phyloP scores from a whole-genome alignment of 2,113 vertebrate species.

The Paramisgurnus dabryanus region DNA sequence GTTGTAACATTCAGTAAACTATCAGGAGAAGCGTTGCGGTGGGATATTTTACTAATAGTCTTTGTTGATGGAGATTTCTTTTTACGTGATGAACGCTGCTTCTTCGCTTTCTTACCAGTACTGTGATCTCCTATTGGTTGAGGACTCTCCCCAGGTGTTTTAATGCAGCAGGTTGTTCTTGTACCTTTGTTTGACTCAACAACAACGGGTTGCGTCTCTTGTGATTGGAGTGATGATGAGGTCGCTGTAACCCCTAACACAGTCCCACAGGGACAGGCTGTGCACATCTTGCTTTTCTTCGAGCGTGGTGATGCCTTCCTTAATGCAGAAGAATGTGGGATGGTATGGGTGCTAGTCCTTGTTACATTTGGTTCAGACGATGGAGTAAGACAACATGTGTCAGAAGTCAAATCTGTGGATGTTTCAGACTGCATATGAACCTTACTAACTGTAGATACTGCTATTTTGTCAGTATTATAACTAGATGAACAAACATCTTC shows the following conservation, averaged over 20 bases:
- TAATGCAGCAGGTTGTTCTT: neutral
- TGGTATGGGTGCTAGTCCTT: neutral
- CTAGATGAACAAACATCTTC: neutral
- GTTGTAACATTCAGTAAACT: neutral
- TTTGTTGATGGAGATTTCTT: neutral
- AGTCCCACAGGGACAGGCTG: slow-evolving; percentile 62
- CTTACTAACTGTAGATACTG: neutral
- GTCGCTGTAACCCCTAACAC: slow-evolving; percentile 17
- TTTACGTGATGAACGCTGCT: neutral
- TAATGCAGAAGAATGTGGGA: slow-evolving; percentile 5
- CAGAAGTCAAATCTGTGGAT: neutral
- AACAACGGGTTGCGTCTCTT: slow-evolving; percentile 9
- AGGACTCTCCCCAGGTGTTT: neutral
- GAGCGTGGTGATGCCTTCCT: slow-evolving; percentile 41
- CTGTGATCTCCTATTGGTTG: neutral
- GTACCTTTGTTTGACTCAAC: slow-evolving; percentile 1
- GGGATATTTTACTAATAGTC: neutral
- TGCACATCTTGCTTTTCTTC: slow-evolving; percentile 59
- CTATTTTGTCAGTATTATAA: neutral
- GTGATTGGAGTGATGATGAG: slow-evolving; percentile 4
- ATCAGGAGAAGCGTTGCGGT: neutral
- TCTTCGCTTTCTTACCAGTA: neutral
- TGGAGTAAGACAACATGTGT: neutral
- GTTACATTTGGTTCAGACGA: neutral
- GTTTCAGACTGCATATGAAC: slow-evolving; percentile 4